Percentiles rank a stretch among this genome's conserved stretches.
Evolutionary conservation across 2,888 invertebrate species (phyloP).

Genomic region (Apomyelois bistriatella): DNA sequence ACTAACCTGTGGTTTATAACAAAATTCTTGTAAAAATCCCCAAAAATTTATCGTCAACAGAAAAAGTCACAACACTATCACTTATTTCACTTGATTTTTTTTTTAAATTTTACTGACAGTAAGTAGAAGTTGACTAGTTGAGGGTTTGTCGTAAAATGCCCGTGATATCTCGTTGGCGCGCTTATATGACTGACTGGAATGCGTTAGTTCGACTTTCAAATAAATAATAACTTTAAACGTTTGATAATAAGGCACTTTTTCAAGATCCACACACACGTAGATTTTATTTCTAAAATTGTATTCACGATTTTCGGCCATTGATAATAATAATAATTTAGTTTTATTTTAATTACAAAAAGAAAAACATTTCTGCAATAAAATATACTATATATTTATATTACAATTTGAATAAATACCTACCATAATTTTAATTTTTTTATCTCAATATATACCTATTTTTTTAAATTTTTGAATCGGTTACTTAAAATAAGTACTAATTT

Average conservation of each 20-base stretch:
- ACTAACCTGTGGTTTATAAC: too few relatives aligned
- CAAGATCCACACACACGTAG: too few relatives aligned
- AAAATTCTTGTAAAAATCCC: too few relatives aligned
- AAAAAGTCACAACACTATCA: slow-evolving; percentile 2
- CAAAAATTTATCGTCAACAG: not conserved
- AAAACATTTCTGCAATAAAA: too few relatives aligned
- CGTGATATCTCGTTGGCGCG: not conserved
- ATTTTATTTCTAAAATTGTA: not conserved
- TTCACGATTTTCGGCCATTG: not conserved
- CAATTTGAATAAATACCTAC: too few relatives aligned
- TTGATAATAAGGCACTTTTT: not conserved
- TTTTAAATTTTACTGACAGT: not conserved
- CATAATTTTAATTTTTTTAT: too few relatives aligned
- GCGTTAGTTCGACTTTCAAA: not conserved
- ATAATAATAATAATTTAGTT: too few relatives aligned
- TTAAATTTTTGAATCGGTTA: too few relatives aligned
- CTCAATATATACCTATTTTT: too few relatives aligned
- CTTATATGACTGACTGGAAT: not conserved
- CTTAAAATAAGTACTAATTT: too few relatives aligned
- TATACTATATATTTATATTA: too few relatives aligned
- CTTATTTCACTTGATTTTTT: not conserved
- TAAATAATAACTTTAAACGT: not conserved
- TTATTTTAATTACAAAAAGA: too few relatives aligned
- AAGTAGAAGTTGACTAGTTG: slow-evolving; percentile 9
- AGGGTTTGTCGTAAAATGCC: slow-evolving; percentile 16